Percentiles rank a stretch among this genome's conserved stretches.
These are phyloP conservation scores for Onthophagus taurus DNA, from an alignment of 1,140 invertebrate genomes.

Conservation along the genomic window DNA sequence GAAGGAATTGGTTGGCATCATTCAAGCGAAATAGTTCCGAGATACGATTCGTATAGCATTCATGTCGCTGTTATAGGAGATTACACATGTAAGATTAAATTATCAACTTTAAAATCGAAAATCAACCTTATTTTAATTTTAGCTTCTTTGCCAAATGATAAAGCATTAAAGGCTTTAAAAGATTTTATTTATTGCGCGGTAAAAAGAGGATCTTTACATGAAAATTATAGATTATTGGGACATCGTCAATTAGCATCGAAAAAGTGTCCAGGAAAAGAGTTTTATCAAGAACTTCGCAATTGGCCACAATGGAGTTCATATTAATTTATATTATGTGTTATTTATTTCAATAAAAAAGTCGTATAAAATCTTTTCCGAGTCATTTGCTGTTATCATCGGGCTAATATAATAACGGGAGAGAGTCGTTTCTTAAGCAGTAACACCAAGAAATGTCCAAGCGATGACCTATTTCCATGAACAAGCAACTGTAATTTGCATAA, in stretches of 20 bases:
- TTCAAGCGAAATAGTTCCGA: not conserved
- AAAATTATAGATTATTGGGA: not conserved
- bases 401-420: no score
- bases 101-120: not conserved
- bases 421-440: no score
- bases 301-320: not conserved
- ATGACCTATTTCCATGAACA: no score
- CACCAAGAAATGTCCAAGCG: no score
- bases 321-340: no score
- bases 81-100: slow-evolving; percentile 1
- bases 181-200: not conserved
- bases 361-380: no score
- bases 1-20: not conserved
- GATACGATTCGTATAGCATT: not conserved
- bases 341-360: no score
- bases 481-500: no score
- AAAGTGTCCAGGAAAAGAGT: not conserved
- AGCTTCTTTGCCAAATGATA: not conserved
- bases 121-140: not conserved
- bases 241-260: not conserved
- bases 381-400: no score
- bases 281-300: not conserved
- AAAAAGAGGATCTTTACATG: not conserved
- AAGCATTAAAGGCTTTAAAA: not conserved
- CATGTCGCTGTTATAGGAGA: slow-evolving; percentile 3